Percentiles rank a stretch among this genome's conserved stretches.
These are phyloP conservation scores for Synergus umbraculus DNA, from an alignment of 2,888 invertebrate genomes.

Conservation along the genomic window DNA sequence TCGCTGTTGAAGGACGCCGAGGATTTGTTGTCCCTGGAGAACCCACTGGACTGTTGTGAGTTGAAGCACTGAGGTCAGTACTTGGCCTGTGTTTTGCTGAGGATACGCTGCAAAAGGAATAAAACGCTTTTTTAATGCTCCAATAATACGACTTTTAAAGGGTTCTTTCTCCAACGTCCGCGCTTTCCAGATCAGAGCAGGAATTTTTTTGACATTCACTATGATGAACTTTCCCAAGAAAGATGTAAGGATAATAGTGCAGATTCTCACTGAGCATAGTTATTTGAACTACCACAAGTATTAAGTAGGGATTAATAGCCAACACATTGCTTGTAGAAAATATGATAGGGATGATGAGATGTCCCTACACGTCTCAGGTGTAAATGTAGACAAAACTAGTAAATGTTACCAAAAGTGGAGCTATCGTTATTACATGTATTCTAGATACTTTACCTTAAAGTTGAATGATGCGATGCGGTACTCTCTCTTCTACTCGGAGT, in stretches of 20 bases:
- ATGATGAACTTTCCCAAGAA: too few species aligned
- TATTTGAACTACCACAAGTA: too few species aligned
- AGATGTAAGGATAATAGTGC: too few species aligned
- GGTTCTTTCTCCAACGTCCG: not conserved
- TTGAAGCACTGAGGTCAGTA: conserved; percentile 56
- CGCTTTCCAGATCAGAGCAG: too few species aligned
- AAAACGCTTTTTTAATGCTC: not conserved
- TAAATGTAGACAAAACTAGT: not conserved
- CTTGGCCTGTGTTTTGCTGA: conserved; percentile 74
- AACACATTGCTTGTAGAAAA: too few species aligned
- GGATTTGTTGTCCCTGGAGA: conserved; percentile 74
- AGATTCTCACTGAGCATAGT: too few species aligned
- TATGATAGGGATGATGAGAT: too few species aligned
- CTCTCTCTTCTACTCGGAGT: conserved; percentile 73
- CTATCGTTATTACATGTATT: too few species aligned
- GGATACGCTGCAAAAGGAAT: conserved; percentile 70
- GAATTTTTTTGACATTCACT: too few species aligned
- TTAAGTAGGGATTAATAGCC: too few species aligned
- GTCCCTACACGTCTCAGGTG: too few species aligned
- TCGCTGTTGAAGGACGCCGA: conserved; percentile 76
- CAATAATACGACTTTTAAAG: too few species aligned
- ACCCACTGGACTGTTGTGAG: conserved; percentile 65
- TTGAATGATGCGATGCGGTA: conserved; percentile 69
- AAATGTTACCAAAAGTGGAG: not conserved
- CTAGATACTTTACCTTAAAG: conserved; percentile 63